These are phyloP conservation scores for Tortricodes alternella DNA, from an alignment of 2,888 invertebrate species.

Conservation along the genomic window DNA sequence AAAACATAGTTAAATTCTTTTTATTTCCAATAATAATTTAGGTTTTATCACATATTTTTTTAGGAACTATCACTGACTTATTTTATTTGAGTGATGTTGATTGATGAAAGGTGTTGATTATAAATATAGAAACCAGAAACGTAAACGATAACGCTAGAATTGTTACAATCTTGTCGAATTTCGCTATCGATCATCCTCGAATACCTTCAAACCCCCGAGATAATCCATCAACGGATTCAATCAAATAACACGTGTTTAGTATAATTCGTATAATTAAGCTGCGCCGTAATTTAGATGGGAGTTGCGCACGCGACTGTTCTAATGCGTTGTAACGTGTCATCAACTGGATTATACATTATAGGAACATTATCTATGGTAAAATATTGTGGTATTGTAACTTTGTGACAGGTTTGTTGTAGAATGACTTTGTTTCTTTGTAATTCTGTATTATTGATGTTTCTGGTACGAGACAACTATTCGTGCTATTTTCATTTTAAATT, in stretches of 20 bases:
- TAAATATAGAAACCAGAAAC: too few species aligned
- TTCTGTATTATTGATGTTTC: neutral
- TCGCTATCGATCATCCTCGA: slow-evolving; percentile 26
- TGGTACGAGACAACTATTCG: too few species aligned
- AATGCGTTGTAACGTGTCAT: slow-evolving; percentile 30
- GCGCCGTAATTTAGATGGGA: slow-evolving; percentile 48
- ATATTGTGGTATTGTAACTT: neutral
- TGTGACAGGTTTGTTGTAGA: neutral
- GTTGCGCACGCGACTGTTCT: slow-evolving; percentile 56
- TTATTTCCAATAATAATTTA: too few species aligned
- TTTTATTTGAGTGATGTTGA: too few species aligned
- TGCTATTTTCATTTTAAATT: too few species aligned
- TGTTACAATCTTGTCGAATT: neutral
- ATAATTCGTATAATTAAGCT: slow-evolving; percentile 70
- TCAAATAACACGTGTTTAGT: slow-evolving; percentile 62
- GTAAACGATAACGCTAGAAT: too few species aligned
- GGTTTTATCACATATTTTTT: too few species aligned
- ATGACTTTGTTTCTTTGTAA: neutral
- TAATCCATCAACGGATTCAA: slow-evolving; percentile 39
- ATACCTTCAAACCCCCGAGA: slow-evolving; percentile 17
- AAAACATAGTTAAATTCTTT: too few species aligned
- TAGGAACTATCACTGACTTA: too few species aligned
- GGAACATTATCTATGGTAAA: slow-evolving; percentile 6
- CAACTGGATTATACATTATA: slow-evolving; percentile 15
- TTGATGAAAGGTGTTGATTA: too few species aligned